Base-by-base conservation (phyloP, 2,888 invertebrate genomes). In the Amphipoea lucens region DNA sequence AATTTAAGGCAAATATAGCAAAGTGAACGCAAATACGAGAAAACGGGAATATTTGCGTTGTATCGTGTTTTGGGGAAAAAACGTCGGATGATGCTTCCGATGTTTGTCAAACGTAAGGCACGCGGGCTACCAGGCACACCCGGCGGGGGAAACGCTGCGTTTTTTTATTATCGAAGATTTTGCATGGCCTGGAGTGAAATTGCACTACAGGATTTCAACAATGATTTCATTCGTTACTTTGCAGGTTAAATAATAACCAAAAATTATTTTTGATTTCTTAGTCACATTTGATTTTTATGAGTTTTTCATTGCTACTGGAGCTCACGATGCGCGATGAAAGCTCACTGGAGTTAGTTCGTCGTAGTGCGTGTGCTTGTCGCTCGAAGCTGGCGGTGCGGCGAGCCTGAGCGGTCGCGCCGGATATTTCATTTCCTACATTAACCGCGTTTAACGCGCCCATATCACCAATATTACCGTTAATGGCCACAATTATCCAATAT, bases 1-100 rank as follows among this genome's bases (percentile, higher is more conserved):
- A 91, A 92, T 94, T 92, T 92, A 90, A 90, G 87, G 86, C 93
- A 95, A 95, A 95, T 93, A 95, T 79, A 82, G 90, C 92, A 92
- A 92, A 96, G 96, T 95, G 93, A 95, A 94, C 90, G 94, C 92
- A 95, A 96, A 96, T 93, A 96, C 76, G 82, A 89, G 90, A 94
- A 95, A 95, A 93, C 90, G 78, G 81, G 78, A 45, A 74, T 95
- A 93, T 96, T 95, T 94, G 92, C 88, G 86, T 91, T 90, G 93
- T 91, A 88, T 93, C 91, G 84, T 88, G 86, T 92, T 90, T 83
- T 83, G 86, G 86, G 90, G 89, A 90, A 92, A 92, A 90, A 91
- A 79, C 76, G 78, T 82, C 79, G 75, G 62, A 42, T 57, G 79
- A 88, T 84, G 86, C 88, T 91, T 90, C 91, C 91, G 86, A 86